Conservation (phyloP, 2,113 vertebrate species). For the Dicerorhinus sumatrensis region DNA sequence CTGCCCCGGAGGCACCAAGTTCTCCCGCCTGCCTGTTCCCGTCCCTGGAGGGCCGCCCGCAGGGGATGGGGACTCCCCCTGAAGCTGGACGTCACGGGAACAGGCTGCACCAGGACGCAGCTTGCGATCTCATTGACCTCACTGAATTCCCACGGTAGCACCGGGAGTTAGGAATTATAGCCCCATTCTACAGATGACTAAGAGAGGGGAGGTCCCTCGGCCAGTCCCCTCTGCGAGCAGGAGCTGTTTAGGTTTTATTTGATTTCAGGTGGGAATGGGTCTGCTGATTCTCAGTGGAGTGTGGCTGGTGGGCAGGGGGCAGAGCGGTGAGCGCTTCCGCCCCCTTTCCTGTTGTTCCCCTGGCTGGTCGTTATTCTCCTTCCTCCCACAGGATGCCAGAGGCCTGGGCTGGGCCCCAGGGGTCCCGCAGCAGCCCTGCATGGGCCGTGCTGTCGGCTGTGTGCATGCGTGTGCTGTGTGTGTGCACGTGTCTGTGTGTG, state of each 20-base stretch:
- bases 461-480: too few relatives aligned
- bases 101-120: rapidly evolving
- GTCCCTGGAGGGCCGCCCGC: not conserved
- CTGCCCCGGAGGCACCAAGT: not conserved
- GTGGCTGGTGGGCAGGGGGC: not conserved
- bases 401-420: not conserved
- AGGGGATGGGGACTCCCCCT: not conserved
- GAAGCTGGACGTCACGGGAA: not conserved
- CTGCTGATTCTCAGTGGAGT: not conserved
- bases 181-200: not conserved
- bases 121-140: rapidly evolving
- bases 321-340: not conserved
- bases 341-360: conserved; percentile 64
- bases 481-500: too few relatives aligned
- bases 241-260: not conserved
- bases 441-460: rapidly evolving
- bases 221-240: too few relatives aligned
- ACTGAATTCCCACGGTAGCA: rapidly evolving
- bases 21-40: rapidly evolving
- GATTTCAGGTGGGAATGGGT: not conserved
- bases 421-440: not conserved
- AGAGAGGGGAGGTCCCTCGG: not conserved
- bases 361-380: not conserved
- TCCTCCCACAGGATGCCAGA: conserved; percentile 65
- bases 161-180: rapidly evolving